Percentiles rank a stretch among this genome's conserved stretches.
phyloP scores from a whole-genome alignment of 2,888 invertebrate species.

The Scrobipalpa atriplicella region DNA sequence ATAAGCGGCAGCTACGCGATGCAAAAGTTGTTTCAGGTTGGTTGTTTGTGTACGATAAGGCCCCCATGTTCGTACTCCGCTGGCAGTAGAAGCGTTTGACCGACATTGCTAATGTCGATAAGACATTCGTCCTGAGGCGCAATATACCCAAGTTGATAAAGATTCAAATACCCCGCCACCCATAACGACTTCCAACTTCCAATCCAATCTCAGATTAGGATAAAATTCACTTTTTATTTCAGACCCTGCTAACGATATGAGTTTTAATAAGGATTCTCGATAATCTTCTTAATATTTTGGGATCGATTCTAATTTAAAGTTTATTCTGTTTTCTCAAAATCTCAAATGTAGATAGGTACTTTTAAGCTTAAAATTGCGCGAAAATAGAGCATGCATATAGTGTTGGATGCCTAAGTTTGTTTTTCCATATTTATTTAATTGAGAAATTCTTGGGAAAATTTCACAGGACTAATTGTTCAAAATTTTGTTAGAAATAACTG shows the following conservation, averaged over 20 bases:
- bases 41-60: slow-evolving; percentile 53
- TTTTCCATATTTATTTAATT: too few relatives aligned
- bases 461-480: too few relatives aligned
- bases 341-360: too few relatives aligned
- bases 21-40: slow-evolving; percentile 23
- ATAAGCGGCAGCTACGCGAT: not conserved
- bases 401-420: too few relatives aligned
- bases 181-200: not conserved
- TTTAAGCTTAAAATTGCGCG: too few relatives aligned
- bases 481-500: too few relatives aligned
- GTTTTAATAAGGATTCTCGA: not conserved
- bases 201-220: not conserved
- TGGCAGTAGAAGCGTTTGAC: slow-evolving; percentile 48
- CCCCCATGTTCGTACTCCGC: slow-evolving; percentile 53
- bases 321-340: too few relatives aligned
- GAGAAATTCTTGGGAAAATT: too few relatives aligned
- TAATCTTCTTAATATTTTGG: not conserved
- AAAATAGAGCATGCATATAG: too few relatives aligned
- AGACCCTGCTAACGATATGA: not conserved
- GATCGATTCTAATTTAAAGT: too few relatives aligned
- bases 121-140: slow-evolving; percentile 34
- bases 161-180: slow-evolving; percentile 8
- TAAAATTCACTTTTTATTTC: slow-evolving; percentile 3
- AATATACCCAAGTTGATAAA: not conserved
- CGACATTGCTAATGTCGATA: slow-evolving; percentile 57